Evolutionary conservation across 2,888 invertebrate species (phyloP), one percentile per base, ranked within the genome.

Genomic region (Punctoribates punctum): DNA sequence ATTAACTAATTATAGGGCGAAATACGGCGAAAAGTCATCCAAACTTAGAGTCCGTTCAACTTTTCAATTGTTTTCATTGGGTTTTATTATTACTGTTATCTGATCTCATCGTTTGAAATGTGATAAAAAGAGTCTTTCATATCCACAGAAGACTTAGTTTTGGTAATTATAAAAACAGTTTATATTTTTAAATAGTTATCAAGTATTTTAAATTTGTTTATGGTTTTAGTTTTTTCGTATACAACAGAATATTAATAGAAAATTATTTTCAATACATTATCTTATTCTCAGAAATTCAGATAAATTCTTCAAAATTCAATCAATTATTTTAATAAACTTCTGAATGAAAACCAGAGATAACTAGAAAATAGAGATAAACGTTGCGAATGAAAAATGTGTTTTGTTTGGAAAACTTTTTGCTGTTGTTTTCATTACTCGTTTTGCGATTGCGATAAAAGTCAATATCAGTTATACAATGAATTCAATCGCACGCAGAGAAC

Each of bases 391-490:
- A 54, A 54, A 20, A n/a, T n/a, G n/a, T n/a, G n/a, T 54, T 54
- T n/a, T 54, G n/a, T 54, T 20, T 57, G 13, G 11, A 25, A 57
- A 2, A 23, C 11, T 57, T 25, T 23, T 57, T 25, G 23, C 25
- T 23, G 8, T 20, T 54, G 20, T n/a, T 20, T n/a, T 20, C 20
- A n/a, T 8, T 54, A 54, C 20, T 1, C 17, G 54, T 20, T 57
- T 57, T 6, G 8, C 15, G 9, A 57, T 25, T 57, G 25, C 23
- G 25, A 57, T 57, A 23, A 25, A 57, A 57, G 23, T 57, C 13
- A 9, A 25, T 57, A 57, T 57, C 25, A 8, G 25, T 57, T 57
- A 25, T 34, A 65, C 65, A 65, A 65, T 65, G 38, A 65, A 34
- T 34, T 34, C 57, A 23, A 57, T 57, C 57, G 23, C 57, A 57